Percentiles rank a stretch among this genome's conserved stretches.
phyloP scores from a whole-genome alignment of 2,888 invertebrate species.

The Eupithecia vulgata region DNA sequence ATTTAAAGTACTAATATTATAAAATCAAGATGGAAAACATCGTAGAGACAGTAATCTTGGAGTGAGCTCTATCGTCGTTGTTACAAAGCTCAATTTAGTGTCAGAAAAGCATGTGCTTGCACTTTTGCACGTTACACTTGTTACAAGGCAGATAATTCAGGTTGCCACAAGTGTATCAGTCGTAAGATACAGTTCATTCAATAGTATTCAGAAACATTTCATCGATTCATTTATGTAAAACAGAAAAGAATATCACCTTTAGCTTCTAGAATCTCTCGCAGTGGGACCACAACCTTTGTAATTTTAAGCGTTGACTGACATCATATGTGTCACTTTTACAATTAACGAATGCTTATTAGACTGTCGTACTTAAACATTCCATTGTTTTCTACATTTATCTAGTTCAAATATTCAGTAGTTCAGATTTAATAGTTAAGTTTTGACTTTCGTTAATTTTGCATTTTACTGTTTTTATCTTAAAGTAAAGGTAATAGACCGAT shows the following conservation, averaged over 20 bases:
- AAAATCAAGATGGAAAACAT: neutral
- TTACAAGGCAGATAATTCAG: neutral
- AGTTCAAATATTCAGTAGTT: constrained; percentile 63
- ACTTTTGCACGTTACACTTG: neutral
- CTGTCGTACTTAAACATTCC: constrained; percentile 83
- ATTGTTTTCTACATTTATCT: constrained; percentile 70
- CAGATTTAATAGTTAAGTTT: constrained; percentile 67
- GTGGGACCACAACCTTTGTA: constrained; percentile 55
- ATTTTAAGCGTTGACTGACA: constrained; percentile 76
- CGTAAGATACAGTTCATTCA: neutral
- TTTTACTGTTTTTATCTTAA: constrained; percentile 63
- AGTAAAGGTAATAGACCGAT: constrained; percentile 60
- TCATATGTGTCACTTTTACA: constrained; percentile 68
- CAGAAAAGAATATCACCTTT: neutral
- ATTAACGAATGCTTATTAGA: constrained; percentile 72
- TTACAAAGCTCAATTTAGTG: neutral
- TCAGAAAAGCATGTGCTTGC: neutral
- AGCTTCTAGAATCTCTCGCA: constrained; percentile 43
- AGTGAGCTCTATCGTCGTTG: neutral
- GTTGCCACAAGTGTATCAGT: neutral
- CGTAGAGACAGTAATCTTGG: neutral
- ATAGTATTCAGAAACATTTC: neutral
- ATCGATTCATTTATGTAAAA: neutral
- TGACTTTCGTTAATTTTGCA: constrained; percentile 65
- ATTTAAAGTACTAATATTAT: neutral